Base-by-base conservation (phyloP, 1,140 invertebrate species). In the Zaprionus ghesquierei region DNA sequence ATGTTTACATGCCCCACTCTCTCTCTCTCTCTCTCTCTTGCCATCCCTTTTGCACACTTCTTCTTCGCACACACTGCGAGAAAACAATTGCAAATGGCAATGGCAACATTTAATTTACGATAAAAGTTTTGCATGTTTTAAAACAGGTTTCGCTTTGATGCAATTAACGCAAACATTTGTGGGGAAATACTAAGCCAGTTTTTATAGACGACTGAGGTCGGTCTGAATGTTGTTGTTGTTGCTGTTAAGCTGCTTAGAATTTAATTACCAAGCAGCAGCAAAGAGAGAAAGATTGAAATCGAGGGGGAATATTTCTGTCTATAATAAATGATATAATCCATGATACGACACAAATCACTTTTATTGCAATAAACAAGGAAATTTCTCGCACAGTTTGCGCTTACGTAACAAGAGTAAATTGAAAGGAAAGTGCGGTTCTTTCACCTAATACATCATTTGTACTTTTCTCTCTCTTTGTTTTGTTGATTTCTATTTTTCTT, bases 131-230 rank as follows among this genome's bases (percentile, higher is more conserved):
- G 38, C n/a, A 51, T 38, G 18, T 25, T 29, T 12, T 12, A 41
- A 72, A 72, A 72, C 63, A 68, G 69, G 69, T 72, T 72, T 58
- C 25, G 25, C n/a, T 41, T 9, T 1, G 18, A n/a, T n/a, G 10
- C 18, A 63, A 72, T 81, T 77, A 55, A 12, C 10, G 54, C 56
- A 46, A 76, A 56, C 8, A 62, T 41, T 41, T 64, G 49, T 44
- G 69, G 63, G 63, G 63, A 81, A 81, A 77, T 64, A 65, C 29
- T 44, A 49, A 81, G 71, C 74, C 69, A 79, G 73, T 81, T 81
- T 59, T 20, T 22, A 46, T 46, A 46, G 41, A n/a, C 41, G 4
- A 3, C 6, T 0, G 18, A 46, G 41, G 8, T 46, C 27, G n/a
- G n/a, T n/a, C 35, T 41, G 12, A 0, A 2, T 15, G n/a, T 41